phyloP scores from a whole-genome alignment of 2,113 vertebrate species.

The Centropus unirufus region DNA sequence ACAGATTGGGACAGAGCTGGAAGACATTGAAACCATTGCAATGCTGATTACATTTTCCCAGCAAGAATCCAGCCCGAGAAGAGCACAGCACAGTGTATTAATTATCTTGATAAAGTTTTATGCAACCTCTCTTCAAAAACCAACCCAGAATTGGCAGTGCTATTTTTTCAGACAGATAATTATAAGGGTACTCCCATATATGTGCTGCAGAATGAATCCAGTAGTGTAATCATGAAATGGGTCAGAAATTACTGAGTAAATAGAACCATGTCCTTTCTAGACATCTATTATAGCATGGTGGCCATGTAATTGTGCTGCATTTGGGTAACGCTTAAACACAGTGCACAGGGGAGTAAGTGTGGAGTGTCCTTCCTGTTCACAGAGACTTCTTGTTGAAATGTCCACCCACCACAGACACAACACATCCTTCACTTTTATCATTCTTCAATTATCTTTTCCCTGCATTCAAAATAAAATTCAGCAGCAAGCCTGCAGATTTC shows the following conservation, averaged over 20 bases:
- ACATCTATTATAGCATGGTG: neutral
- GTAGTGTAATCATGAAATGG: neutral
- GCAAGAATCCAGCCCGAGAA: neutral
- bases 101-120: neutral
- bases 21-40: neutral
- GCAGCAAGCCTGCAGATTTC: neutral
- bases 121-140: neutral
- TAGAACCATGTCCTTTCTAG: neutral
- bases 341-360: neutral
- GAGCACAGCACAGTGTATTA: neutral
- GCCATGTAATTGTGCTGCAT: neutral
- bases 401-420: neutral
- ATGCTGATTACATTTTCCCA: neutral
- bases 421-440: neutral
- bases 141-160: neutral
- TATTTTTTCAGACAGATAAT: conserved; percentile 32
- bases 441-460: neutral
- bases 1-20: neutral
- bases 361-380: neutral
- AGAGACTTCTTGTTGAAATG: accelerated
- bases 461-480: neutral
- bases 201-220: neutral
- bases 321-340: neutral
- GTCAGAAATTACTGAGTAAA: neutral
- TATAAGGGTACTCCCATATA: neutral